Conservation (phyloP, 2,113 vertebrate genomes). For the Macaca mulatta region DNA sequence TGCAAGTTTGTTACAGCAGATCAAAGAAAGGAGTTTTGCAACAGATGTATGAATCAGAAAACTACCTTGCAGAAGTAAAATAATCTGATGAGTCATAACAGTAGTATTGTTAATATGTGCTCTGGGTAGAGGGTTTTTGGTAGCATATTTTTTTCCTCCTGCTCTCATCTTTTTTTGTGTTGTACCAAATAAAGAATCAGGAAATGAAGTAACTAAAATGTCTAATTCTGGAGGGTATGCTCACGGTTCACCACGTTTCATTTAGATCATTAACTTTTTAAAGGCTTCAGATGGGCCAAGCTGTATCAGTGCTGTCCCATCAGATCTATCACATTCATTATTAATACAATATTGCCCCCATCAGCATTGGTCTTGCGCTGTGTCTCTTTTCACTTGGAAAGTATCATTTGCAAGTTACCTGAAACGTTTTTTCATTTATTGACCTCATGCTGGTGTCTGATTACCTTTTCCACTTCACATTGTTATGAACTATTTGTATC, state of each 20-base stretch:
- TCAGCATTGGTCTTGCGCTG: constrained; percentile 62
- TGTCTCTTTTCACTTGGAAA: constrained; percentile 86
- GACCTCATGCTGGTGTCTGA: constrained; percentile 83
- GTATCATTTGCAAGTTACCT: constrained; percentile 86
- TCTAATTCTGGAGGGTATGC: background rate
- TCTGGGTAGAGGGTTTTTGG: background rate
- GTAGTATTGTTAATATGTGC: background rate
- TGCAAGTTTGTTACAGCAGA: background rate
- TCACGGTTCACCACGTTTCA: constrained; percentile 32
- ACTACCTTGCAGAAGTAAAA: background rate
- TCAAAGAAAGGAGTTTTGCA: background rate
- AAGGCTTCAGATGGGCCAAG: constrained; percentile 28
- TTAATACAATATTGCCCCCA: constrained; percentile 73
- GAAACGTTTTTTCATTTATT: constrained; percentile 81
- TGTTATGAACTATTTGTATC: constrained; percentile 46
- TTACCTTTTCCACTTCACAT: constrained; percentile 86
- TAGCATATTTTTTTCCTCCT: background rate
- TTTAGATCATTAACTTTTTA: constrained; percentile 67
- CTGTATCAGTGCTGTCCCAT: constrained; percentile 8
- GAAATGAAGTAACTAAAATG: constrained; percentile 21
- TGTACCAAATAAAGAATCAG: constrained; percentile 3
- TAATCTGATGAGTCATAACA: background rate
- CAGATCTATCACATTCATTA: constrained; percentile 71
- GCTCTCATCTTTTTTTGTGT: background rate
- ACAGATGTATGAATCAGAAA: background rate